phyloP scores from a whole-genome alignment of 37 sponge, comb jelly and placozoan species.

The Chondrosia reniformis region DNA sequence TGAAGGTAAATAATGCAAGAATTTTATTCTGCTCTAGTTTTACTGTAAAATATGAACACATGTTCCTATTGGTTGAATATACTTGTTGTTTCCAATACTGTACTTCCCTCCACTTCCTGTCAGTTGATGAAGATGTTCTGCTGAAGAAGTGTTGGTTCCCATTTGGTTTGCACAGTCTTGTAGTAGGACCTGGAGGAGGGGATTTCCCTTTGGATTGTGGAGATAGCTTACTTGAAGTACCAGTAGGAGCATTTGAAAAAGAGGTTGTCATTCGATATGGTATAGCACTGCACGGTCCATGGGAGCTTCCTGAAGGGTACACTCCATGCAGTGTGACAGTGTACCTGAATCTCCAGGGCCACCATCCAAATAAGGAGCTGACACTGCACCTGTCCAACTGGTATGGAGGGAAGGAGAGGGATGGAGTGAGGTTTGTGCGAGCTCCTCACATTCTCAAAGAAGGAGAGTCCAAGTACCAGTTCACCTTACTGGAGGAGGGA shows the following conservation, averaged over 20 bases:
- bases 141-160: background rate
- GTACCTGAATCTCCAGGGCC: background rate
- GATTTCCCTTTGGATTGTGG: background rate
- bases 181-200: background rate
- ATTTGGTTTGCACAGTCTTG: background rate
- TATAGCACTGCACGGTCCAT: background rate
- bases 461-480: slow-evolving; percentile 3
- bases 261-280: slow-evolving; percentile 4
- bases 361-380: background rate
- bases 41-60: too few relatives aligned
- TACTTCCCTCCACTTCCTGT: too few relatives aligned
- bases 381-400: background rate
- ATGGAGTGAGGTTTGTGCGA: background rate
- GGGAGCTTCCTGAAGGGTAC: slow-evolving; percentile 1
- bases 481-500: background rate
- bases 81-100: too few relatives aligned
- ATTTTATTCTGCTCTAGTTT: too few relatives aligned
- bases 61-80: too few relatives aligned
- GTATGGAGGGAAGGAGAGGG: background rate
- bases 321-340: background rate
- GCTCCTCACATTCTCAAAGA: slow-evolving; percentile 7
- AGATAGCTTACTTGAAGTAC: background rate
- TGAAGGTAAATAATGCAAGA: too few relatives aligned
- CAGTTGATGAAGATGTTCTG: background rate
- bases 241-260: background rate